A percentile compares a stretch with the other conserved stretches of the same genome.
These are phyloP conservation scores for Anguilla rostrata DNA, from an alignment of 2,113 vertebrate species.

Conservation along the genomic window DNA sequence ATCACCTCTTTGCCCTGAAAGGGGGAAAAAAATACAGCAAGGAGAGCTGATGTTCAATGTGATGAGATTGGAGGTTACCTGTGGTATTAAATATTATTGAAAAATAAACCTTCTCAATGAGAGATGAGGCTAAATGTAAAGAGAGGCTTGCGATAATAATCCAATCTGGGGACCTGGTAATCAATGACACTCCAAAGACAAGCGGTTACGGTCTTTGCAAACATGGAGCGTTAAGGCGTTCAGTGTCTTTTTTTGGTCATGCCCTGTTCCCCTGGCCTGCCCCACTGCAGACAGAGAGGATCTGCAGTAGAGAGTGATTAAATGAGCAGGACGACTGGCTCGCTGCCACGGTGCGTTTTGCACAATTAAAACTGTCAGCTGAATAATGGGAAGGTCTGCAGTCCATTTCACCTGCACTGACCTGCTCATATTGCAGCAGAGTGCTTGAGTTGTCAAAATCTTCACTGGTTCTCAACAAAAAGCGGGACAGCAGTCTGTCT, in stretches of 20 bases:
- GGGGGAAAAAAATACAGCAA: neutral
- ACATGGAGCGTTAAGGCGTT: neutral
- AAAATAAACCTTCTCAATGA: neutral
- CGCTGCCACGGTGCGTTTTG: neutral
- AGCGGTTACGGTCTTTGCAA: neutral
- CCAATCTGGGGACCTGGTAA: neutral
- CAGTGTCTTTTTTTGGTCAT: neutral
- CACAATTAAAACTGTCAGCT: conserved; percentile 14
- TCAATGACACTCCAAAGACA: neutral
- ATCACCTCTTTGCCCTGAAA: conserved; percentile 83
- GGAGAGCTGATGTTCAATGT: too few species aligned
- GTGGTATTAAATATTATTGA: neutral
- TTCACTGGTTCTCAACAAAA: neutral
- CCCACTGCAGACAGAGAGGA: neutral
- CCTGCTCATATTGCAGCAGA: neutral
- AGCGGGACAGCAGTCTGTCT: neutral
- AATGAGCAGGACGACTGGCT: neutral
- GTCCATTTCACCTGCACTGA: conserved; percentile 2
- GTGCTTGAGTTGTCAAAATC: neutral
- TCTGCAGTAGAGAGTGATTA: conserved; percentile 8
- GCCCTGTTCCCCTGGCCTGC: neutral
- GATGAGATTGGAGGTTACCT: too few species aligned
- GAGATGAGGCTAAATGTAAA: neutral
- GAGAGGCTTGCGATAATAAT: neutral
- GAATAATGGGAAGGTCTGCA: neutral